Evolutionary conservation across 2,797 vertebrate genomes (phyloP), one percentile per base, ranked within the genome.

Genomic region (Oceanodroma leucorhoa): DNA sequence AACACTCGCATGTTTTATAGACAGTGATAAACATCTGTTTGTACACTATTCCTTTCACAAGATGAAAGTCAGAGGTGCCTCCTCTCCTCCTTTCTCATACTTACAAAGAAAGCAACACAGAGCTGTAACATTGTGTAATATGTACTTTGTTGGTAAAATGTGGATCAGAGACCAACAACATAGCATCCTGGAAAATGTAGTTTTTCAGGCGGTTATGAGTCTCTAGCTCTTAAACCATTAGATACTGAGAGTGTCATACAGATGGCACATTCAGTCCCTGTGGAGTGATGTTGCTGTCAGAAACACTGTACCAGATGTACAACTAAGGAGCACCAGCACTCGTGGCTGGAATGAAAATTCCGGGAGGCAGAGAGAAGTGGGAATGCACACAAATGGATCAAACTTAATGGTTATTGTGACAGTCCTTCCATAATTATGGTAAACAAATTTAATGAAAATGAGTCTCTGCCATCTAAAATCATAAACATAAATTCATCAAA

Each of bases 251-350:
- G 71, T 95, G 75, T 95, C 93, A 91, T 86, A 94, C 95, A 97
- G 96, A 96, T 97, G 96, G 95, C 75, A 93, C 45, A 90, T 90
- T 82, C 85, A 53, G 83, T 96, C 96, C 91, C 97, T 75, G 51
- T 1, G 66, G 95, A 95, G 91, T 93, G 83, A 95, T 95, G 75
- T 19, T 96, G 91, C 81, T 97, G 94, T 97, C 96, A 97, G 76
- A 95, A 95, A 88, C 93, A 85, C 72, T 92, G 69, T 84, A 90
- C 85, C 96, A 97, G 96, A 96, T 97, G 96, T 94, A 96, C 85
- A 83, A 54, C 78, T 87, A 96, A 95, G 83, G 53, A 90, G 79
- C 89, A 95, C 62, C 75, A 95, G 41, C 69, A 66, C 9, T 96
- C 51, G 14, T 85, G 85, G 55, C 61, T 95, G 53, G 87, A 96